Conservation (phyloP, 2,888 invertebrate species). For the Incurvaria masculella region DNA sequence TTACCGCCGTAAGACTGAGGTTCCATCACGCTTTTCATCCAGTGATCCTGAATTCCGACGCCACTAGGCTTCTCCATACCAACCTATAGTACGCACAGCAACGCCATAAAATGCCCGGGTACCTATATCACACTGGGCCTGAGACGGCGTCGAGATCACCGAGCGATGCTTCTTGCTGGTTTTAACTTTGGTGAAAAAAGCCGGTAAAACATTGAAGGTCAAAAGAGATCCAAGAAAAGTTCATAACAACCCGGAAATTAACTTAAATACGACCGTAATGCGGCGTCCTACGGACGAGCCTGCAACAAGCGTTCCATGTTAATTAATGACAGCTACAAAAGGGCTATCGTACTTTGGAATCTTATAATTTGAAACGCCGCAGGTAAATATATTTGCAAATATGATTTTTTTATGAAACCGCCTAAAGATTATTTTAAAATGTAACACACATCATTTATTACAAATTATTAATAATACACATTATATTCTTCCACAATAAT, state of each 20-base stretch:
- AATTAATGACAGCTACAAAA: background rate
- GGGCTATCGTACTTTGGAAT: background rate
- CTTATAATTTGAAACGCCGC: too few relatives aligned
- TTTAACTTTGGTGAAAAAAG: background rate
- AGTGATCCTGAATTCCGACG: conserved; percentile 42
- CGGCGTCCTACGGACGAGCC: background rate
- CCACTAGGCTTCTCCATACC: conserved; percentile 44
- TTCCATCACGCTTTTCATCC: conserved; percentile 53
- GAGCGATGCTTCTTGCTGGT: too few relatives aligned
- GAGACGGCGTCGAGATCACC: background rate
- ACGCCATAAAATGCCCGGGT: background rate
- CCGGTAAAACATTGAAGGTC: background rate
- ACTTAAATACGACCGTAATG: background rate
- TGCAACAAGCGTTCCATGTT: background rate
- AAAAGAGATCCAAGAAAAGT: background rate
- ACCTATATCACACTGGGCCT: background rate
- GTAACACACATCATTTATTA: too few relatives aligned
- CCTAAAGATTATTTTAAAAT: too few relatives aligned
- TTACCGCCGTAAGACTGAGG: conserved; percentile 28
- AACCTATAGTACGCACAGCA: background rate
- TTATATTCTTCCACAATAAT: too few relatives aligned
- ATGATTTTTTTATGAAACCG: too few relatives aligned
- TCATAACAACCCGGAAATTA: background rate
- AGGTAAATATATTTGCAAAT: too few relatives aligned
- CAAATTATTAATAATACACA: too few relatives aligned